A percentile compares a stretch with the other conserved stretches of the same genome.
These are phyloP conservation scores for Vespertilio murinus DNA, from an alignment of 2,797 vertebrate genomes.

Conservation along the genomic window DNA sequence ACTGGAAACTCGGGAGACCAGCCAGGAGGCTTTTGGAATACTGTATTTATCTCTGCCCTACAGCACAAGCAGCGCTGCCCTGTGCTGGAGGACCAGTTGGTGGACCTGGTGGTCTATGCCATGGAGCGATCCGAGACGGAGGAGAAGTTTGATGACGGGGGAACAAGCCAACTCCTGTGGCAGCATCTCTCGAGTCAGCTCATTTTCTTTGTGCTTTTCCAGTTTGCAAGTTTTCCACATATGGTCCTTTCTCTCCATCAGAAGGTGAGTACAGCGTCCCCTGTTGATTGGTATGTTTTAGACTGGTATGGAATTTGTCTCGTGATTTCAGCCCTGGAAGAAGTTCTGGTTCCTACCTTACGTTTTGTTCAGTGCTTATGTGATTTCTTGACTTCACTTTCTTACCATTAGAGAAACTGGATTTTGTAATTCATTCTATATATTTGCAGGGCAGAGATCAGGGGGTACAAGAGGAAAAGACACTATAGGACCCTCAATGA, in stretches of 20 bases:
- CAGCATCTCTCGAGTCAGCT: slow-evolving; percentile 99
- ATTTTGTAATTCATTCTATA: not conserved
- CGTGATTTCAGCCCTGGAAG: not conserved
- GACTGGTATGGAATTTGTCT: not conserved
- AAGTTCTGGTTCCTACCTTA: not conserved
- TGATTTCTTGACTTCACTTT: not conserved
- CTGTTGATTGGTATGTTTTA: not conserved
- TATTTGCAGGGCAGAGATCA: not conserved
- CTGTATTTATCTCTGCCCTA: slow-evolving; percentile 86
- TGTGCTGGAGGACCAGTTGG: slow-evolving; percentile 98
- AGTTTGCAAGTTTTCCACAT: slow-evolving; percentile 99
- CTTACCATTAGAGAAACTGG: not conserved
- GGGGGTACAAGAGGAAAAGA: not conserved
- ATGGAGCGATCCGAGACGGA: slow-evolving; percentile 99
- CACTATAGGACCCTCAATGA: not conserved
- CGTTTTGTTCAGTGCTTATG: not conserved
- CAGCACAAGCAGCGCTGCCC: slow-evolving; percentile 99
- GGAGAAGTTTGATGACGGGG: slow-evolving; percentile 97
- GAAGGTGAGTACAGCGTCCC: slow-evolving; percentile 88
- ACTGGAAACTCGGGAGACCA: slow-evolving; percentile 72
- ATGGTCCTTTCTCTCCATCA: slow-evolving; percentile 99
- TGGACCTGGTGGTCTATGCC: slow-evolving; percentile 99
- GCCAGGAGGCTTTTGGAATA: slow-evolving; percentile 87
- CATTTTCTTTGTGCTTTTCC: slow-evolving; percentile 99
- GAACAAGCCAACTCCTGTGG: slow-evolving; percentile 98